Evolutionary conservation across 1,140 invertebrate species (phyloP).

Genomic region (Aphidius ervi): DNA sequence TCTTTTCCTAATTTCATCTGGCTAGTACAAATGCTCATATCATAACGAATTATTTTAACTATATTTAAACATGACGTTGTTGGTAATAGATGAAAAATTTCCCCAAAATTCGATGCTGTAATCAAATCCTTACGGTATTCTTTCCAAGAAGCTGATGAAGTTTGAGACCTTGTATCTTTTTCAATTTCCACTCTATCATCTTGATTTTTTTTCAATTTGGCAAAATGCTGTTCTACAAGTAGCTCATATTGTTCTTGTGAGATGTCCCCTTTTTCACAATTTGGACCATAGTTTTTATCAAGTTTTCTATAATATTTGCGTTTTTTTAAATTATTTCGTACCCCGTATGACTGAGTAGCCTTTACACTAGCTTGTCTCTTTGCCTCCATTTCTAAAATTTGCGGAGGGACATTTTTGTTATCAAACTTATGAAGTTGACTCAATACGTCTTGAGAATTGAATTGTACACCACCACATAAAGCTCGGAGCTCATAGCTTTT

Average conservation of each 20-base stretch:
- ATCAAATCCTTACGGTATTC: neutral
- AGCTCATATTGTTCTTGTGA: slow-evolving; percentile 8
- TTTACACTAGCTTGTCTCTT: slow-evolving; percentile 19
- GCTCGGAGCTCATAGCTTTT: slow-evolving; percentile 29
- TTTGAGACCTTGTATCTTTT: too few species aligned
- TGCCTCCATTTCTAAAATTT: slow-evolving; percentile 20
- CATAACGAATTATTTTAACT: slow-evolving; percentile 5
- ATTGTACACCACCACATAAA: slow-evolving; percentile 32
- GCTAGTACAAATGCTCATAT: neutral
- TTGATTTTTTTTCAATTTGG: slow-evolving; percentile 18
- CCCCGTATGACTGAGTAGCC: slow-evolving; percentile 33
- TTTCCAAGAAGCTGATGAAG: neutral
- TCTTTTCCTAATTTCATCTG: neutral
- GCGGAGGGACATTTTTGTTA: slow-evolving; percentile 8
- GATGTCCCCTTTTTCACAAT: slow-evolving; percentile 20
- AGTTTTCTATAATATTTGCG: slow-evolving; percentile 12
- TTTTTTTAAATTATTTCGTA: slow-evolving; percentile 18
- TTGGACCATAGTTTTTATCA: slow-evolving; percentile 26
- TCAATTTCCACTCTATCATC: slow-evolving; percentile 21
- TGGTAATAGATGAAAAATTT: neutral
- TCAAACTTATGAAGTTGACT: slow-evolving; percentile 11
- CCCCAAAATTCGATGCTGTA: slow-evolving; percentile 14
- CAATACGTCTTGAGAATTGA: slow-evolving; percentile 28
- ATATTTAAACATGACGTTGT: slow-evolving; percentile 9
- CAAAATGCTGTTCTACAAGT: slow-evolving; percentile 4